phyloP scores from a whole-genome alignment of 2,888 invertebrate species.

The Cephus pulcher region DNA sequence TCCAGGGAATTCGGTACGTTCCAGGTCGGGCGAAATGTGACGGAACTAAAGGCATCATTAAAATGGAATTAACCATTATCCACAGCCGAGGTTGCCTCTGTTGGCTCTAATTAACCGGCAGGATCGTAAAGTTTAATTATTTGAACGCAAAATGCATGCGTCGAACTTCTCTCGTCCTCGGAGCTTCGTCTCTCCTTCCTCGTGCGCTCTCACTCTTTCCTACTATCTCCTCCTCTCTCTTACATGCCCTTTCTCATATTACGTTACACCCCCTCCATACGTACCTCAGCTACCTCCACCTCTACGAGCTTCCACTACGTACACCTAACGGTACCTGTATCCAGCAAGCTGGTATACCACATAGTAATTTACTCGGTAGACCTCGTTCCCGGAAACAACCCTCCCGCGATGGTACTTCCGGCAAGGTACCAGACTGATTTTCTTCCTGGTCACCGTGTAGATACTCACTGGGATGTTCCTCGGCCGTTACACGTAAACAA shows the following conservation, averaged over 20 bases:
- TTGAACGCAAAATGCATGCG: constrained; percentile 36
- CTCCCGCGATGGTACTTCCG: not conserved
- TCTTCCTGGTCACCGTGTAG: not conserved
- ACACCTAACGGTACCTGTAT: not conserved
- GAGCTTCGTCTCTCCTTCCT: constrained; percentile 27
- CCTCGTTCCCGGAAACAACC: not conserved
- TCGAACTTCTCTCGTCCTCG: constrained; percentile 32
- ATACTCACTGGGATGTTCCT: not conserved
- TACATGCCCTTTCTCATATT: not conserved
- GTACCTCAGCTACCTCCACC: not conserved
- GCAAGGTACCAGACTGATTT: not conserved
- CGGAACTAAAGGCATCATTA: constrained; percentile 35
- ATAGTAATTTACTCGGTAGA: not conserved
- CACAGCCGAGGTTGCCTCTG: constrained; percentile 38
- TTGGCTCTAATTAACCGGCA: constrained; percentile 37
- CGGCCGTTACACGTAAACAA: constrained; percentile 6
- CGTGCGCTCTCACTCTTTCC: constrained; percentile 16
- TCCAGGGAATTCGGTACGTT: not conserved
- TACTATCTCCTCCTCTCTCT: constrained; percentile 14
- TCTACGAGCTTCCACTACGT: not conserved
- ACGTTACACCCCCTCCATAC: not conserved
- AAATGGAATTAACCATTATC: constrained; percentile 39
- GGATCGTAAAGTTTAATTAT: constrained; percentile 40
- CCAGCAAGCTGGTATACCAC: not conserved
- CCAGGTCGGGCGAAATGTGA: constrained; percentile 28